Base-by-base conservation (phyloP, 2,113 vertebrate genomes). In the Redunca redunca region DNA sequence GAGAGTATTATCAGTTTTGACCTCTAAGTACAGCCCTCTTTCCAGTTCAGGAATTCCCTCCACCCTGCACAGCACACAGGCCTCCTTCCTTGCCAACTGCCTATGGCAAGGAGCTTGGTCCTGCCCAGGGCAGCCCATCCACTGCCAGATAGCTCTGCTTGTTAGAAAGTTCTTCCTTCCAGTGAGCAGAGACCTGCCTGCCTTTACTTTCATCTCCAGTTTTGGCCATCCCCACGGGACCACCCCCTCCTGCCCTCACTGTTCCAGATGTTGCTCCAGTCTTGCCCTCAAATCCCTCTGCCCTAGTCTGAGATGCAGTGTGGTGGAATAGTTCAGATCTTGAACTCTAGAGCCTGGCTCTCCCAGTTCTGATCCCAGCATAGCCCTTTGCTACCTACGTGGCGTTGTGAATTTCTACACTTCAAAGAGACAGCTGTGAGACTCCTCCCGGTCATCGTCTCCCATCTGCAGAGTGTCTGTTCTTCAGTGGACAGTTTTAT, bases 171-270 rank as follows among this genome's bases (percentile, higher is more conserved):
- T 82, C 53, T 86, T 82, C 82, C 50, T 81, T 67, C 28, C 26
- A n/a, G 43, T 10, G 36, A 57, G 25, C 67, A 25, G 50, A 74
- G 62, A 40, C 28, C 21, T 30, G 19, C 26, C 30, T 23, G 46
- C 74, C 57, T 89, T 84, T 43, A 5, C 40, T 15, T 25, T 71
- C 21, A 11, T 55, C 19, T n/a, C 48, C 50, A 9, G 28, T 46
- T 13, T 15, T 36, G 81, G 60, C 86, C 52, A 25, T 86, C 48
- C 25, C 43, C 46, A 50, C 36, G 40, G 10, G 53, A 80, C 58
- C 1, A 0, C 7, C 30, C 64, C 83, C 30, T 28, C n/a, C 11
- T 60, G 16, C 21, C 5, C 9, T 12, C 6, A 0, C 30, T 16
- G 14, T 92, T 78, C 52, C 53, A 90, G 14, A 26, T 83, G 19